A percentile compares a stretch with the other conserved stretches of the same genome.
Evolutionary conservation across 1,140 invertebrate genomes (phyloP).

Genomic region (Steinernema feltiae): DNA sequence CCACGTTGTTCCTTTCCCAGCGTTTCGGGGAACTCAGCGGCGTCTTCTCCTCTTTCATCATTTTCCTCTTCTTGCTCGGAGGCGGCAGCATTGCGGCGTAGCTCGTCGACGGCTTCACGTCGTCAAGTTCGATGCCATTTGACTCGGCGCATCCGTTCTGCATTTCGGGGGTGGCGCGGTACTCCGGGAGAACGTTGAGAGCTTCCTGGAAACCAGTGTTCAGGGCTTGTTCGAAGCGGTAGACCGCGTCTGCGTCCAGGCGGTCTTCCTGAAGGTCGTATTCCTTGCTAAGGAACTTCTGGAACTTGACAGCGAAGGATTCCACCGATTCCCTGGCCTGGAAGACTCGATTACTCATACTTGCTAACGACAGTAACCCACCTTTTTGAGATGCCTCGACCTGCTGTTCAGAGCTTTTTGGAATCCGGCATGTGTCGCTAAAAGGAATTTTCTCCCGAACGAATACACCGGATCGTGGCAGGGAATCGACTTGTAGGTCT

Average conservation of each 20-base stretch:
- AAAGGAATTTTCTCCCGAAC: conserved; percentile 22
- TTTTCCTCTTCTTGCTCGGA: neutral
- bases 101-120: neutral
- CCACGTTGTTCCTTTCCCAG: neutral
- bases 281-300: conserved; percentile 2
- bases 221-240: neutral
- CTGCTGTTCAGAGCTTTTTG: conserved; percentile 14
- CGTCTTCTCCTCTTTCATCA: neutral
- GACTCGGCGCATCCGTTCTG: neutral
- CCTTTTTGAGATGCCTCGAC: conserved; percentile 17
- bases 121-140: neutral
- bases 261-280: conserved; percentile 5
- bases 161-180: neutral
- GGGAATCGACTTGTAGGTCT: neutral
- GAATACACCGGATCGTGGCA: conserved; percentile 13
- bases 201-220: neutral
- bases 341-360: conserved; percentile 14
- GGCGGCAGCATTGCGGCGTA: neutral
- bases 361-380: neutral
- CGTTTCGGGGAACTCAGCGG: neutral
- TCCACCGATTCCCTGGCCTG: conserved; percentile 9
- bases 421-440: conserved; percentile 1
- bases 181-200: neutral
- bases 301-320: neutral
- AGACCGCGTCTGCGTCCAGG: neutral